Percentiles rank a stretch among this genome's conserved stretches.
These are phyloP conservation scores for Synergus umbraculus DNA, from an alignment of 2,888 invertebrate genomes.

Conservation along the genomic window DNA sequence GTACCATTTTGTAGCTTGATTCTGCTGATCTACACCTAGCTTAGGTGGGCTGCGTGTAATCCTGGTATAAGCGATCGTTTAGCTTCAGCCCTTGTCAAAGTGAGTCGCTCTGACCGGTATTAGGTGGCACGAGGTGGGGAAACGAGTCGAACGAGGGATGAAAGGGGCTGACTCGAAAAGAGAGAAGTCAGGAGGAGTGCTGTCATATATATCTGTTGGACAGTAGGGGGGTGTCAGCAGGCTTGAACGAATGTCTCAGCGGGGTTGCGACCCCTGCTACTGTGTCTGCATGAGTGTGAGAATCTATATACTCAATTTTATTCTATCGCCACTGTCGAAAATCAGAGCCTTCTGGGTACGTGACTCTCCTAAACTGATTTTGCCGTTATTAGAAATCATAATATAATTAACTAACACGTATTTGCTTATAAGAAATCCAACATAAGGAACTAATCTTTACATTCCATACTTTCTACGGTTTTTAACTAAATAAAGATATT, in stretches of 20 bases:
- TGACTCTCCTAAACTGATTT: neutral
- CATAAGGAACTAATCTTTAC: too few relatives aligned
- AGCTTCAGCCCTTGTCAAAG: constrained; percentile 47
- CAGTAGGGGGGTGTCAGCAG: constrained; percentile 71
- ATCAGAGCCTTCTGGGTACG: neutral
- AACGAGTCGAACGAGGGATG: constrained; percentile 48
- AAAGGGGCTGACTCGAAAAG: constrained; percentile 45
- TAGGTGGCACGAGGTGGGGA: constrained; percentile 35
- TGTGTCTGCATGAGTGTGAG: constrained; percentile 62
- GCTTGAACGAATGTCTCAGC: constrained; percentile 70
- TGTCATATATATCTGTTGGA: constrained; percentile 60
- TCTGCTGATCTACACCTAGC: constrained; percentile 48
- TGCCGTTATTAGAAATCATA: neutral
- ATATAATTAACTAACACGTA: too few relatives aligned
- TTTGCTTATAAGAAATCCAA: too few relatives aligned
- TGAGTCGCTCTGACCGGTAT: constrained; percentile 37
- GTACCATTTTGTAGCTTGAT: neutral
- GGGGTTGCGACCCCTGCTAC: constrained; percentile 65
- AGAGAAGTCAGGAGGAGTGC: constrained; percentile 54
- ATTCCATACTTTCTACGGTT: too few relatives aligned
- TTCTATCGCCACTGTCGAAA: neutral
- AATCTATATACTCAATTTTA: constrained; percentile 52
- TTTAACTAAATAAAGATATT: too few relatives aligned
- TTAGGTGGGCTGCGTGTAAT: constrained; percentile 58
- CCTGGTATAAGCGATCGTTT: constrained; percentile 61